Conservation (phyloP, 2,113 vertebrate species). For the Phodopus roborovskii region DNA sequence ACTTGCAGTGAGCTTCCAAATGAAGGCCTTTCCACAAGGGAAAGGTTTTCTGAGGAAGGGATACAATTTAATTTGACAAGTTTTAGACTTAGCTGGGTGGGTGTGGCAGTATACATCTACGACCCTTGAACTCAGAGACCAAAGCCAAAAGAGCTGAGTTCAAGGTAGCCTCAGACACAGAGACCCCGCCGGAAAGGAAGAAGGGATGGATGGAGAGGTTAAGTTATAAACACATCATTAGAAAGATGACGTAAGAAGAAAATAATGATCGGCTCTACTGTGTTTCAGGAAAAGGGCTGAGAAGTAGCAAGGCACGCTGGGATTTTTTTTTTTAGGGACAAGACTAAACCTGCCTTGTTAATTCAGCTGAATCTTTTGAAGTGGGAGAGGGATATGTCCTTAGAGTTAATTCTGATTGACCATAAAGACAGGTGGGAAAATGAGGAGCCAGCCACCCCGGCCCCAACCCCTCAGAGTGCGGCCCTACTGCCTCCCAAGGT, state of each 20-base stretch:
- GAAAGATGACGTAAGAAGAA: not conserved
- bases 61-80: not conserved
- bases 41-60: constrained; percentile 11
- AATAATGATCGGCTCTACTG: not conserved
- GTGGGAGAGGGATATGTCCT: constrained; percentile 14
- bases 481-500: not conserved
- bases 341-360: constrained; percentile 59
- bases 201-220: not conserved
- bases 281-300: not conserved
- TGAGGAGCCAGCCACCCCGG: not conserved
- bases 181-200: not conserved
- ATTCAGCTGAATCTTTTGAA: constrained; percentile 46
- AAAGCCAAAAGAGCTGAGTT: not conserved
- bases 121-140: not conserved
- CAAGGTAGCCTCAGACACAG: not conserved
- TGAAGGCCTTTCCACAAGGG: not conserved
- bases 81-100: not conserved
- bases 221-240: not conserved
- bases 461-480: not conserved
- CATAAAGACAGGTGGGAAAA: constrained; percentile 40
- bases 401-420: constrained; percentile 40
- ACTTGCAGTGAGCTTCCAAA: not conserved
- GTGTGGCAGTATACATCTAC: not conserved
- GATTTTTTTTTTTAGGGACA: not conserved
- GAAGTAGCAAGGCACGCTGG: not conserved